Evolutionary conservation across 2,888 invertebrate species (phyloP), one percentile per base, ranked within the genome.

Genomic region (Seladonia tumulorum): DNA sequence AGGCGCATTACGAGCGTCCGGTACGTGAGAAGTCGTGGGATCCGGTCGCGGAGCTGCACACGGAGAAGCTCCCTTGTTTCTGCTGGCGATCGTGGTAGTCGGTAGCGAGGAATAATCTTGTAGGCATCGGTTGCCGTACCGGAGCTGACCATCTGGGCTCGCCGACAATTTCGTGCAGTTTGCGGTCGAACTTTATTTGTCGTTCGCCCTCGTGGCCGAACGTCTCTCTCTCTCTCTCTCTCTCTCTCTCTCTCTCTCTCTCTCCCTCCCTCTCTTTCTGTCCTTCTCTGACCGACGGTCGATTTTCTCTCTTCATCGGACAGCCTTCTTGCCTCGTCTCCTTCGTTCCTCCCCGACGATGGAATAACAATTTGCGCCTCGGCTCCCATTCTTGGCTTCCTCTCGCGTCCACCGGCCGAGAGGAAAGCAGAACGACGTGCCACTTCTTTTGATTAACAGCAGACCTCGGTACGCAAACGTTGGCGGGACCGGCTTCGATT

Each of bases 141-240:
- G 88, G 86, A 90, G 89, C 90, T 86, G 91, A 90, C 93, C 93
- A 93, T 93, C 92, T 93, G 93, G 92, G 85, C 90, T 93, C 90
- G 87, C 90, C 90, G 89, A 93, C 92, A 92, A 93, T 94, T 94
- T 93, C 91, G 92, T 91, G 91, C 91, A 93, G 92, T 93, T 94
- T 94, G 94, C 92, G 94, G 94, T 94, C 90, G 87, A 92, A 93
- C 91, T 93, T 94, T 93, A 93, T 93, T 93, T 93, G 91, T 93
- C 93, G 91, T 92, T 92, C 91, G 86, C 90, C 90, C 90, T 90
- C 88, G 88, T 90, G 90, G 88, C 90, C 89, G 68, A 82, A 89
- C 63, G 86, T 86, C 79, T 85, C 72, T 74, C 84, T 84, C 76
- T 85, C 63, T 29, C 29, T 63, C 63, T 14, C 16, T 16, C 29